Evolutionary conservation across 2,888 invertebrate species (phyloP), one percentile per base, ranked within the genome.

Genomic region (Epinotia bilunana): DNA sequence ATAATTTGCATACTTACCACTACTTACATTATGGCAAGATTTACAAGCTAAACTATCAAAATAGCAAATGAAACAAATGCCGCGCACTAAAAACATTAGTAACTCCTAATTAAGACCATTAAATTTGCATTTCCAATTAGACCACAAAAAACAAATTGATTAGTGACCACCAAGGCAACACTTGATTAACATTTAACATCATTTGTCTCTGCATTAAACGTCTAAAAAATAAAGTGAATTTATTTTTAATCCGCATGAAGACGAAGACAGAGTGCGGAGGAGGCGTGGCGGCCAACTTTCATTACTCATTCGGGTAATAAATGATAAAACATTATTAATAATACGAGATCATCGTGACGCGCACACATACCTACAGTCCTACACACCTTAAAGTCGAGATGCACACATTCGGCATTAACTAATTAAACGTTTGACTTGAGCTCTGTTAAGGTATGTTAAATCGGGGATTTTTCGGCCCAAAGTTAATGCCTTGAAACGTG

Each of bases 291-390:
- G 89, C 84, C 89, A 90, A 93, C 90, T 93, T 93, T 92, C 94
- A 94, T 94, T 93, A 94, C 93, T 93, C 93, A 93, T 84, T 83
- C 85, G 86, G 85, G 88, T 94, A 92, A 94, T 93, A 94, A 94
- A 94, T 94, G 93, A 94, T 94, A 94, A 93, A 91, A 93, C 93
- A 94, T 94, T 94, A 94, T 94, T 93, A 94, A 93, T 93, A 90
- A 87, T 87, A 84, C 82, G 88, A 88, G 91, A 93, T 92, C 91
- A 89, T 75, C 75, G 72, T 75, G 75, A 67, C 67, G 75, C 84
- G 85, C 86, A 86, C 84, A 89, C 91, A 92, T 90, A 90, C 87
- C 88, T 86, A 83, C 83, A n/a, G n/a, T n/a, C n/a, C n/a, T n/a
- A 81, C 83, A 80, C 88, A 86, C 87, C 53, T 53, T 6, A 53